phyloP scores from a whole-genome alignment of 2,888 invertebrate species.

The Spisula subtruncata region DNA sequence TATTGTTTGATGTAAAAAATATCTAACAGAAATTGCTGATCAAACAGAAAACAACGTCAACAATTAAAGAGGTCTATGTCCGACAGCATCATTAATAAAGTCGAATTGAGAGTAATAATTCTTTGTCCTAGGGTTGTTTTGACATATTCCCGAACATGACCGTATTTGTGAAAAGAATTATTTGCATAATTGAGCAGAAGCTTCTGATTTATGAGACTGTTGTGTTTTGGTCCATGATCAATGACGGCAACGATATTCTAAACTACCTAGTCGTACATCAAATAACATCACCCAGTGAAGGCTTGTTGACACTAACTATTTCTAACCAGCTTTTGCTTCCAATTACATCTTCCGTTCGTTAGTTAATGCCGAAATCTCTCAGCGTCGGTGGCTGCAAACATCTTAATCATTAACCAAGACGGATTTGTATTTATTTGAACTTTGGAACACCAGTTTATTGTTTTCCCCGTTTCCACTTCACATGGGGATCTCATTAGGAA shows the following conservation, averaged over 20 bases:
- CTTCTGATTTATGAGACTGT: background rate
- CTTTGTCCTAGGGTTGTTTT: too few species aligned
- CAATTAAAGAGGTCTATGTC: too few species aligned
- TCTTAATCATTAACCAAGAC: background rate
- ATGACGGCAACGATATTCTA: slow-evolving; percentile 12
- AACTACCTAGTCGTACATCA: background rate
- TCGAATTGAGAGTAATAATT: too few species aligned
- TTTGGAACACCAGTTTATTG: background rate
- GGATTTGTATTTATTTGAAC: background rate
- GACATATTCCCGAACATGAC: background rate
- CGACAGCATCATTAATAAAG: too few species aligned
- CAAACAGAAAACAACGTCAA: too few species aligned
- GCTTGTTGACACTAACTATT: slow-evolving; percentile 5
- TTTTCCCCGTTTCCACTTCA: background rate
- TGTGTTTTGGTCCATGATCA: background rate
- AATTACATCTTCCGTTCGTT: background rate
- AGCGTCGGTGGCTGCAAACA: background rate
- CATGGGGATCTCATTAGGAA: background rate
- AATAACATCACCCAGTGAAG: background rate
- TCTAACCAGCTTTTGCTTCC: background rate
- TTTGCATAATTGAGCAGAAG: background rate
- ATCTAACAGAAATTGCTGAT: too few species aligned
- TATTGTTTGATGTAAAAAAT: too few species aligned
- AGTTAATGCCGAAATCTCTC: background rate
- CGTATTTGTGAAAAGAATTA: background rate